Evolutionary conservation across 2,888 invertebrate species (phyloP).

Genomic region (Imbricaverruca yamaguchii): DNA sequence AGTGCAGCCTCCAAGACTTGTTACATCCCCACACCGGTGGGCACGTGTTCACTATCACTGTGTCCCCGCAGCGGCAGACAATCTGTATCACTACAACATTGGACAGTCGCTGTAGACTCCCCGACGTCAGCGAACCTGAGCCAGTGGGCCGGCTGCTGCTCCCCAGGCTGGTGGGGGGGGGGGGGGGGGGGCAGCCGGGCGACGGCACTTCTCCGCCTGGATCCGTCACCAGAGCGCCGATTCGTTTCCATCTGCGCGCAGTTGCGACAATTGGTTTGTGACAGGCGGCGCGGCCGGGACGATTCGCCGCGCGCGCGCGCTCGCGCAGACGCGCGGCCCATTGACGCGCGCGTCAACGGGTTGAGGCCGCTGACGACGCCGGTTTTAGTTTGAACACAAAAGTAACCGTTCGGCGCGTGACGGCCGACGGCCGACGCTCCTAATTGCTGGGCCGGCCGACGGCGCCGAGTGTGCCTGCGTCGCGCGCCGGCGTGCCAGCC

Average conservation of each 20-base stretch:
- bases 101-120: too few species aligned
- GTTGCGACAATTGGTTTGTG: slow-evolving; percentile 15
- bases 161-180: too few species aligned
- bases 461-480: background rate
- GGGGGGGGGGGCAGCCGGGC: too few species aligned
- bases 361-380: background rate
- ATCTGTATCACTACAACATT: too few species aligned
- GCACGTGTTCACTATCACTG: too few species aligned
- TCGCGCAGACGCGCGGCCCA: background rate
- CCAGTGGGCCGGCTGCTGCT: too few species aligned
- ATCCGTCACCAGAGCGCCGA: background rate
- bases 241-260: slow-evolving; percentile 1
- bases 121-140: too few species aligned
- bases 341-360: background rate
- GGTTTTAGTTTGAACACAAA: slow-evolving; percentile 9
- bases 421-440: background rate
- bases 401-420: slow-evolving; percentile 3
- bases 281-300: background rate
- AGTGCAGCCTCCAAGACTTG: too few species aligned
- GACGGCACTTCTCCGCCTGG: background rate
- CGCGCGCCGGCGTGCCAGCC: background rate
- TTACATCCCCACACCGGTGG: too few species aligned
- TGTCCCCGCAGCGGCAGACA: too few species aligned
- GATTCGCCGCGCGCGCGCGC: background rate
- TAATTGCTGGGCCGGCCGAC: background rate